Conservation (phyloP, 2,797 vertebrate genomes). For the Gorsachius magnificus region DNA sequence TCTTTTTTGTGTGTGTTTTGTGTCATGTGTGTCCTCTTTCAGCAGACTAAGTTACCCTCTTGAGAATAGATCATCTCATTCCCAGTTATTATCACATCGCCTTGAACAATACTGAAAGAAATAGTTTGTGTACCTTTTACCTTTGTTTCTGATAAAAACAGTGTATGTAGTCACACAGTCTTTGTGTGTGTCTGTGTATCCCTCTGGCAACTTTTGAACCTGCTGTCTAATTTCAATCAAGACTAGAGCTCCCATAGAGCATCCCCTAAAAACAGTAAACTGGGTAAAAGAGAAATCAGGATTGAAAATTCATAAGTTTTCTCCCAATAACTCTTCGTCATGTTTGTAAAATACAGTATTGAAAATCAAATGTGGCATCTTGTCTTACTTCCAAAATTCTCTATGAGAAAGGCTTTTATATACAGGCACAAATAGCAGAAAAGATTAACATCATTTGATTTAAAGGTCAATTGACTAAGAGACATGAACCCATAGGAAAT, state of each 20-base stretch:
- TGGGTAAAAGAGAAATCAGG: not conserved
- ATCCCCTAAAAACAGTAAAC: not conserved
- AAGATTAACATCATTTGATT: not conserved
- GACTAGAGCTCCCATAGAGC: not conserved
- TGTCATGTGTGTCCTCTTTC: not conserved
- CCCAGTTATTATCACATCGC: not conserved
- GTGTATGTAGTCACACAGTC: not conserved
- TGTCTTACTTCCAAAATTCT: not conserved
- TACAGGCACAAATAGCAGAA: not conserved
- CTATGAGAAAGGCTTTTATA: not conserved
- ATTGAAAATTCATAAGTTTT: not conserved
- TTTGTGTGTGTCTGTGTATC: not conserved
- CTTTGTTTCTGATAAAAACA: not conserved
- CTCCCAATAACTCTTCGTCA: not conserved
- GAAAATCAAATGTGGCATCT: not conserved
- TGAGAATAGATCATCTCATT: not conserved
- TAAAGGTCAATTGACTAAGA: not conserved
- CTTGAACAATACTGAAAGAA: not conserved
- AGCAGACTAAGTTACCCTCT: not conserved
- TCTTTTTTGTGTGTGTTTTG: rapidly evolving
- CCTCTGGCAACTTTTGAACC: not conserved
- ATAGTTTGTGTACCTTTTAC: not conserved
- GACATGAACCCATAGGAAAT: not conserved
- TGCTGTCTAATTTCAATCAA: not conserved
- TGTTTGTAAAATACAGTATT: not conserved